Evolutionary conservation across 2,888 invertebrate genomes (phyloP).

Genomic region (Drosophila gaucha): DNA sequence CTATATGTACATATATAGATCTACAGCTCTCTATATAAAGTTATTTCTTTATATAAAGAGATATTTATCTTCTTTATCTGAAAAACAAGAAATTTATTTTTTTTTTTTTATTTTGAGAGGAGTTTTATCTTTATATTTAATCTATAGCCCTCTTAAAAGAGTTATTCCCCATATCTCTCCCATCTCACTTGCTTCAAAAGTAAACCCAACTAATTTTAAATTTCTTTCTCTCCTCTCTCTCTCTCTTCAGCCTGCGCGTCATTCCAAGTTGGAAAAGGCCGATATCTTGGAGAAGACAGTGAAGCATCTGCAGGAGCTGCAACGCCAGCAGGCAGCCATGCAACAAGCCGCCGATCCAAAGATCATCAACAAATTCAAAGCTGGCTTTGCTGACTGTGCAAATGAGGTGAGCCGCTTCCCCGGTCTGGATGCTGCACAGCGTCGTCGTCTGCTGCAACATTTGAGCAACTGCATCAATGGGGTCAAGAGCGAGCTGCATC

Average conservation of each 20-base stretch:
- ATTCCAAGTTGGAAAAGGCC: slow-evolving; percentile 97
- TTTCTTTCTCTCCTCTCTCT: slow-evolving; percentile 23
- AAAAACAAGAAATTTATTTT: too few species aligned
- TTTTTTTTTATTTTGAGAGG: too few species aligned
- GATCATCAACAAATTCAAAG: slow-evolving; percentile 92
- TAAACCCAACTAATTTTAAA: slow-evolving; percentile 22
- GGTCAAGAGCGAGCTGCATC: slow-evolving; percentile 83
- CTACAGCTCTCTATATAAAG: too few species aligned
- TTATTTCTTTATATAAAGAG: too few species aligned
- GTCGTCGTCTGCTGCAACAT: slow-evolving; percentile 91
- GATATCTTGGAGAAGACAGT: slow-evolving; percentile 98
- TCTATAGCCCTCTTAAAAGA: too few species aligned
- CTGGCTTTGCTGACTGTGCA: slow-evolving; percentile 95
- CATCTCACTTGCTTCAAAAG: too few species aligned
- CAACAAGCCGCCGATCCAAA: slow-evolving; percentile 94
- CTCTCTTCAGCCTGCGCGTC: slow-evolving; percentile 92
- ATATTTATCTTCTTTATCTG: background rate
- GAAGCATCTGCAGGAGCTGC: slow-evolving; percentile 94
- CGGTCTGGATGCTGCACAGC: slow-evolving; percentile 90
- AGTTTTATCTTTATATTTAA: too few species aligned
- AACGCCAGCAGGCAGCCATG: slow-evolving; percentile 93
- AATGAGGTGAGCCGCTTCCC: slow-evolving; percentile 91
- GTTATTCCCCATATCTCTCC: background rate
- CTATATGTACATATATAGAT: too few species aligned
- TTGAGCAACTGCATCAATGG: slow-evolving; percentile 89